Evolutionary conservation across 2,797 vertebrate genomes (phyloP).

Genomic region (Champsocephalus esox): DNA sequence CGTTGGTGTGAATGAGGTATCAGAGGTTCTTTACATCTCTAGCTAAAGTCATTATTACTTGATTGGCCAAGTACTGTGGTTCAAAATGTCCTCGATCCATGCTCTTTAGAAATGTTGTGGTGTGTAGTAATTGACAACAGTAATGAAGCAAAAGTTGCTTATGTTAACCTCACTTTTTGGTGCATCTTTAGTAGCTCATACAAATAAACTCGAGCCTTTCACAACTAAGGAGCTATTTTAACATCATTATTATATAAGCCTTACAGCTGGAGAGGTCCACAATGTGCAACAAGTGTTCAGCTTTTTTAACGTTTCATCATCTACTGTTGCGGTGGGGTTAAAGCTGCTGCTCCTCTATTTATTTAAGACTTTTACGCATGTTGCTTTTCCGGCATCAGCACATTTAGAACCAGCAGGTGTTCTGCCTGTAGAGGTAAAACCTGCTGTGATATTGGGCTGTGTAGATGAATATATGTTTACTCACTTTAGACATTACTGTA

Average conservation of each 20-base stretch:
- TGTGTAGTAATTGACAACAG: no score
- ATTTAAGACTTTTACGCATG: slow-evolving; percentile 7
- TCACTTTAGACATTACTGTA: slow-evolving; percentile 18
- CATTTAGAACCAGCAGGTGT: slow-evolving; percentile 45
- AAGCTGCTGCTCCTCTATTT: background rate
- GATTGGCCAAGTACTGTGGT: background rate
- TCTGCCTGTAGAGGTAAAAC: slow-evolving; percentile 15
- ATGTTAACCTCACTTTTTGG: background rate
- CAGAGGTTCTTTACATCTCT: no score
- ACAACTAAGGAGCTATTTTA: background rate
- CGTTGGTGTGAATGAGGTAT: no score
- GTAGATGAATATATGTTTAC: slow-evolving; percentile 18
- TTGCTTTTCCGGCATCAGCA: slow-evolving; percentile 9
- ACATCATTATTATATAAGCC: background rate
- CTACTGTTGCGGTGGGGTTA: slow-evolving; percentile 5
- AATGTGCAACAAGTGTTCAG: background rate
- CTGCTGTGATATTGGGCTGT: slow-evolving; percentile 16
- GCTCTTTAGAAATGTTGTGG: background rate
- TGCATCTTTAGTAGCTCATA: background rate
- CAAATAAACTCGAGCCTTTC: background rate
- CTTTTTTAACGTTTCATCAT: background rate
- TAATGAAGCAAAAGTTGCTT: no score
- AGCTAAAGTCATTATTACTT: no score
- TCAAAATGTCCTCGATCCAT: background rate
- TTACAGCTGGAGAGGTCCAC: slow-evolving; percentile 23